Evolutionary conservation across 2,888 invertebrate species (phyloP).

Genomic region (Netelia fuscicornis): DNA sequence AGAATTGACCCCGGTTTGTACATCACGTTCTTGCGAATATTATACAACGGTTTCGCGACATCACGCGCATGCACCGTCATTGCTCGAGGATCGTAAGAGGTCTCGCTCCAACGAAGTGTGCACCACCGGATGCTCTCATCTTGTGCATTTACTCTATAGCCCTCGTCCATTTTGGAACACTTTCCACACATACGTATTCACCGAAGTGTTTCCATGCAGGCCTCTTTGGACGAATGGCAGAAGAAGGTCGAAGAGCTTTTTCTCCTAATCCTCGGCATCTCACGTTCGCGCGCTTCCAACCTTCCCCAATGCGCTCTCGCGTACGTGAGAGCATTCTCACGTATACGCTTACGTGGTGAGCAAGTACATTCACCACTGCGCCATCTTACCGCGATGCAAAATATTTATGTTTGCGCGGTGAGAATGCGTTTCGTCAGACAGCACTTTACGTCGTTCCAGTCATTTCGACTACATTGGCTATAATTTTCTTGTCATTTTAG

Average conservation of each 20-base stretch:
- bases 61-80: not conserved
- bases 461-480: constrained; percentile 32
- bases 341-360: not conserved
- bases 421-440: constrained; percentile 30
- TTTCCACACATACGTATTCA: constrained; percentile 5
- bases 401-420: constrained; percentile 38
- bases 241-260: constrained; percentile 47
- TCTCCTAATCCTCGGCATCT: constrained; percentile 53
- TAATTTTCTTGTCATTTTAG: constrained; percentile 34
- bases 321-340: constrained; percentile 15
- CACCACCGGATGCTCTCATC: constrained; percentile 1
- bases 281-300: constrained; percentile 26
- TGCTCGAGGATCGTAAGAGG: not conserved
- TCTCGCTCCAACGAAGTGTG: constrained; percentile 14
- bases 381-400: constrained; percentile 13
- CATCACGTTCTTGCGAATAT: not conserved
- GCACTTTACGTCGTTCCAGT: constrained; percentile 17
- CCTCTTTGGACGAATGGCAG: constrained; percentile 23
- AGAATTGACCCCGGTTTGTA: not conserved
- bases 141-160: constrained; percentile 12
- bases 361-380: not conserved
- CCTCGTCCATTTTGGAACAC: constrained; percentile 13
- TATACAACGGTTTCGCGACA: constrained; percentile 21
- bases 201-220: constrained; percentile 28
- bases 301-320: constrained; percentile 14